These are phyloP conservation scores for Cryptophagus acutangulus DNA, from an alignment of 2,888 invertebrate species.

Conservation along the genomic window DNA sequence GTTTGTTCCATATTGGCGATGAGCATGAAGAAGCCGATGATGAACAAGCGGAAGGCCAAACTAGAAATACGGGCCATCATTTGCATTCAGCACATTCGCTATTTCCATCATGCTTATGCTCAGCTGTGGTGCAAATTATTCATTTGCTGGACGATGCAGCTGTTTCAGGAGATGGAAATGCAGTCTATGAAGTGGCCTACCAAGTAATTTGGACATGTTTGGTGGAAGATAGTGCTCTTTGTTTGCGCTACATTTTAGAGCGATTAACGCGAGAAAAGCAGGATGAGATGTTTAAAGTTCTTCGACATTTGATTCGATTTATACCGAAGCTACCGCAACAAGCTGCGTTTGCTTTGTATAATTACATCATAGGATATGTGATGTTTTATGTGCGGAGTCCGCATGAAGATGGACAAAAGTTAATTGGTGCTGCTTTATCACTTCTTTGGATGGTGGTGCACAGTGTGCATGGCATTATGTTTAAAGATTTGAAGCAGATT, in stretches of 20 bases:
- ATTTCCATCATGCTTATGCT: slow-evolving; percentile 95
- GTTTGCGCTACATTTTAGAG: slow-evolving; percentile 92
- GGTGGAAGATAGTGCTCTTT: slow-evolving; percentile 95
- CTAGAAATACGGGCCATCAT: slow-evolving; percentile 71
- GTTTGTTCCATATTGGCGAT: slow-evolving; percentile 78
- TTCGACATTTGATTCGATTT: slow-evolving; percentile 88
- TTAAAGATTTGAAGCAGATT: slow-evolving; percentile 98
- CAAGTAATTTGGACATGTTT: slow-evolving; percentile 97
- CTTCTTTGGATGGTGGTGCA: slow-evolving; percentile 98
- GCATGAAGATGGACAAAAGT: slow-evolving; percentile 90
- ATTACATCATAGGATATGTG: slow-evolving; percentile 98
- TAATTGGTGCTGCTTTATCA: slow-evolving; percentile 91
- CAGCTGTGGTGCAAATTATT: slow-evolving; percentile 92
- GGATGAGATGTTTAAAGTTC: slow-evolving; percentile 88
- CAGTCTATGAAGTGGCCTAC: slow-evolving; percentile 96
- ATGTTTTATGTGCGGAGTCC: slow-evolving; percentile 99
- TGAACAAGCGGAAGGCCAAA: slow-evolving; percentile 55
- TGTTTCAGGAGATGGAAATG: slow-evolving; percentile 87
- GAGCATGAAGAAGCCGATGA: slow-evolving; percentile 73
- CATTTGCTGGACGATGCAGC: slow-evolving; percentile 93
- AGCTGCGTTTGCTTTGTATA: slow-evolving; percentile 96
- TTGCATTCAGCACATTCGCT: slow-evolving; percentile 89
- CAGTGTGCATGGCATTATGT: slow-evolving; percentile 98
- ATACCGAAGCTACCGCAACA: slow-evolving; percentile 92
- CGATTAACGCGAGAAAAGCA: slow-evolving; percentile 89